Evolutionary conservation across 1,140 invertebrate species (phyloP).

Genomic region (Drosophila ananassae): DNA sequence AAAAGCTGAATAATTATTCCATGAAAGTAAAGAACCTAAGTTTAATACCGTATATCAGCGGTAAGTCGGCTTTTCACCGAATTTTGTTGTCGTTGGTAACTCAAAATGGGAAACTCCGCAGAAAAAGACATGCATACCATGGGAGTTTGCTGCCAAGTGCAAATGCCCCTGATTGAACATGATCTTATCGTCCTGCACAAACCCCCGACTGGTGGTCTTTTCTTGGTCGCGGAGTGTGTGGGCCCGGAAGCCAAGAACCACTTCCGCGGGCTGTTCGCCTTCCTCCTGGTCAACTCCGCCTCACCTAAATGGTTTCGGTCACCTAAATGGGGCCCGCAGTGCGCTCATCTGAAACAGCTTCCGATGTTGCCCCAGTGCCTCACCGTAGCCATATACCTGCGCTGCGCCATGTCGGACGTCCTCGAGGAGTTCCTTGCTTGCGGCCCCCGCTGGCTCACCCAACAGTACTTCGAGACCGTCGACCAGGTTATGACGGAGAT

Average conservation of each 20-base stretch:
- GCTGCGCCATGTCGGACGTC: slow-evolving; percentile 28
- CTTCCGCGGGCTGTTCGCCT: slow-evolving; percentile 36
- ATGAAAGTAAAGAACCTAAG: slow-evolving; percentile 2
- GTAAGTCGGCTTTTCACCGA: slow-evolving; percentile 2
- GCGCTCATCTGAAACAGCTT: slow-evolving; percentile 37
- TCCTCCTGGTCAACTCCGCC: slow-evolving; percentile 34
- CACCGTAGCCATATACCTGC: slow-evolving; percentile 15
- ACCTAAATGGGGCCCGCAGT: slow-evolving; percentile 15
- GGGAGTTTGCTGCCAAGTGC: slow-evolving; percentile 16
- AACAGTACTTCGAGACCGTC: slow-evolving; percentile 35
- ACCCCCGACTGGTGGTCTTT: not conserved
- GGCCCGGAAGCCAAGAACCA: slow-evolving; percentile 11
- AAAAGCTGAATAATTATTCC: slow-evolving; percentile 8
- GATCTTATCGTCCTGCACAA: slow-evolving; percentile 17
- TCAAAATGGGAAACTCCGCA: not conserved
- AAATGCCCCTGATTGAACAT: slow-evolving; percentile 31
- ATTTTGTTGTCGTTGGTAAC: not conserved
- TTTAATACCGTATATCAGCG: slow-evolving; percentile 34
- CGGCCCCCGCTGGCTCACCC: slow-evolving; percentile 35
- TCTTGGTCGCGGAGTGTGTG: not conserved
- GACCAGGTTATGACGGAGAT: slow-evolving; percentile 24
- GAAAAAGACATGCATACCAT: slow-evolving; percentile 8
- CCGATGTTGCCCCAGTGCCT: slow-evolving; percentile 29
- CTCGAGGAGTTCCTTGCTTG: slow-evolving; percentile 44
- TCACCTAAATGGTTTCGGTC: not conserved